Evolutionary conservation across 1,140 invertebrate genomes (phyloP).

Genomic region (Drosophila bipectinata): DNA sequence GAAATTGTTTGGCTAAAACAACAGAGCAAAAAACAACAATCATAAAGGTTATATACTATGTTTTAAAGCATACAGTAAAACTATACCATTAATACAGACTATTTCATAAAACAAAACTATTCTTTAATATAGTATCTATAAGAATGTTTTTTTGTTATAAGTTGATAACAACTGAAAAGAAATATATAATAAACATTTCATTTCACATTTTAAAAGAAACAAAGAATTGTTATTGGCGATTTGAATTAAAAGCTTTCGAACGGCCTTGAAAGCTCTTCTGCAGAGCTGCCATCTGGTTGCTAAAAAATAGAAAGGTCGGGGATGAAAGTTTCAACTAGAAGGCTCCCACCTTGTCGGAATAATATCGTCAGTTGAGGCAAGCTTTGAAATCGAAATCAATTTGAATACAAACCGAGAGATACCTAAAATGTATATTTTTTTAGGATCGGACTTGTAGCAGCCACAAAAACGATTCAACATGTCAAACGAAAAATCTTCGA

Average conservation of each 20-base stretch:
- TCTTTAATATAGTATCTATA: too few relatives aligned
- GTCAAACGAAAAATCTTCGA: background rate
- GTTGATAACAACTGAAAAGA: background rate
- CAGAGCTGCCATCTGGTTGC: background rate
- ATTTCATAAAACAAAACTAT: too few relatives aligned
- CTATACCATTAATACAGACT: too few relatives aligned
- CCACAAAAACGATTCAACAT: background rate
- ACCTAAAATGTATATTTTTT: background rate
- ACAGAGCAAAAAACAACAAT: background rate
- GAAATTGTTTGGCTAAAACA: slow-evolving; percentile 66
- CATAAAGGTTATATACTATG: background rate
- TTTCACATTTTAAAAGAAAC: too few relatives aligned
- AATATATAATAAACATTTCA: too few relatives aligned
- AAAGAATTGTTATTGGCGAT: background rate
- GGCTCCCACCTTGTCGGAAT: background rate
- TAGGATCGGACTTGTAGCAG: background rate
- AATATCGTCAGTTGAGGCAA: background rate
- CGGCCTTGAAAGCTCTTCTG: background rate
- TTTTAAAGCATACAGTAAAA: background rate
- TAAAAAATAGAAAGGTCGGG: background rate
- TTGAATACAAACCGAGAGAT: background rate
- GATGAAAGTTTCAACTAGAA: background rate
- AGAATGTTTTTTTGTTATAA: too few relatives aligned
- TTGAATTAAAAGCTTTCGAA: background rate
- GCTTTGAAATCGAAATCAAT: slow-evolving; percentile 8